A percentile compares a stretch with the other conserved stretches of the same genome.
Evolutionary conservation across 37 sponge, comb jelly and placozoan species (phyloP).

Genomic region (Spongia lamella): DNA sequence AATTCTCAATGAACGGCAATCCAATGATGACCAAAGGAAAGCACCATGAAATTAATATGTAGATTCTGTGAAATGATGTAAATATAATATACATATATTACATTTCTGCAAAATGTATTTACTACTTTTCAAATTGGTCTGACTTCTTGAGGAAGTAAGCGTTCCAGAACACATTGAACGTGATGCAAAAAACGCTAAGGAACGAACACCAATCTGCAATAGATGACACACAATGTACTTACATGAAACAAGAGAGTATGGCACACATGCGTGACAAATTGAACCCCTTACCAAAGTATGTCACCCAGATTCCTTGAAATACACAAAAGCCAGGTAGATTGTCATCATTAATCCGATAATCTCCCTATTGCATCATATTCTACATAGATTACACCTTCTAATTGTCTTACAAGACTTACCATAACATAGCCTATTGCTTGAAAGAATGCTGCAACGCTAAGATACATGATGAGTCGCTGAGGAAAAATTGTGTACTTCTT

Average conservation of each 20-base stretch:
- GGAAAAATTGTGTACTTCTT: constrained; percentile 49
- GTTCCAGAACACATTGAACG: constrained; percentile 61
- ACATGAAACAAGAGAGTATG: too few species aligned
- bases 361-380: constrained; percentile 9
- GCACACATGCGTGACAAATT: too few species aligned
- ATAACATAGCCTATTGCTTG: constrained; percentile 54
- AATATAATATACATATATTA: background rate
- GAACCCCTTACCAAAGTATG: constrained; percentile 41
- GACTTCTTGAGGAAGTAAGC: constrained; percentile 40
- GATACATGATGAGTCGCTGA: constrained; percentile 58
- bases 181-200: constrained; percentile 69
- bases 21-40: constrained; percentile 49
- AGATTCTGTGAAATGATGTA: constrained; percentile 33
- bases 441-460: constrained; percentile 57
- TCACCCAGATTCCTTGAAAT: constrained; percentile 56
- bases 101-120: background rate
- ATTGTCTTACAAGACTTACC: constrained; percentile 10
- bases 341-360: constrained; percentile 15
- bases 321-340: constrained; percentile 32
- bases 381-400: background rate
- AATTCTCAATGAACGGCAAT: constrained; percentile 52
- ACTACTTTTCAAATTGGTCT: constrained; percentile 65
- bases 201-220: constrained; percentile 70
- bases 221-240: background rate
- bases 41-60: constrained; percentile 37